A percentile compares a stretch with the other conserved stretches of the same genome.
These are phyloP conservation scores for Galeopterus variegatus DNA, from an alignment of 2,113 vertebrate species.

Conservation along the genomic window DNA sequence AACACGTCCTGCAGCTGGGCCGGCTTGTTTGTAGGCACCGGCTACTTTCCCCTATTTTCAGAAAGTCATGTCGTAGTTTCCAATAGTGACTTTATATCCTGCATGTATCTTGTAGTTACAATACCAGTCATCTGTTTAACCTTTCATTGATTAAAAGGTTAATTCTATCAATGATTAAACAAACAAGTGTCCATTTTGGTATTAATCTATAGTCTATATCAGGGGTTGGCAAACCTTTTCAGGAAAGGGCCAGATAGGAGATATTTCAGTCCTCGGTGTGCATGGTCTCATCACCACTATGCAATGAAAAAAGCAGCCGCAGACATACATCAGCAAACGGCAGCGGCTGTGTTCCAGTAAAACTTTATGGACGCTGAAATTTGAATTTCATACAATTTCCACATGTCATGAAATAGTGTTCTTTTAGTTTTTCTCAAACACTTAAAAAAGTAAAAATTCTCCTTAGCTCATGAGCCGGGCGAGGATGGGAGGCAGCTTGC, in stretches of 20 bases:
- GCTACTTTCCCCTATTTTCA: neutral
- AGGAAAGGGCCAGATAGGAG: neutral
- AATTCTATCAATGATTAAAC: neutral
- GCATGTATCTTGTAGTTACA: neutral
- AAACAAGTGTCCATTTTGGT: neutral
- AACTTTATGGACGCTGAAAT: neutral
- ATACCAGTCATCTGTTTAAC: neutral
- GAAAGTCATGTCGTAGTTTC: neutral
- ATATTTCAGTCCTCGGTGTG: neutral
- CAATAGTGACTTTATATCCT: neutral
- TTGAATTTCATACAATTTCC: neutral
- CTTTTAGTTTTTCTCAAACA: neutral
- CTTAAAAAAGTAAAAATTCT: neutral
- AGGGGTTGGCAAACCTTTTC: neutral
- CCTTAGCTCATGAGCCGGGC: neutral
- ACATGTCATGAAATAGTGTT: neutral
- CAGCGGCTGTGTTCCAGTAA: accelerated
- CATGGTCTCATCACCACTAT: neutral
- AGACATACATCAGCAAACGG: neutral
- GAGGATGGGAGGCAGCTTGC: neutral
- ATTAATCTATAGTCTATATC: too few relatives aligned
- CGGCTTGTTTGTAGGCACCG: too few relatives aligned
- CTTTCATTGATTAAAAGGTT: neutral
- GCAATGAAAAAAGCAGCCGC: neutral
- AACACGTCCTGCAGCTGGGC: neutral